Base-by-base conservation (phyloP, 1,140 invertebrate genomes). In the Drosophila ambigua region DNA sequence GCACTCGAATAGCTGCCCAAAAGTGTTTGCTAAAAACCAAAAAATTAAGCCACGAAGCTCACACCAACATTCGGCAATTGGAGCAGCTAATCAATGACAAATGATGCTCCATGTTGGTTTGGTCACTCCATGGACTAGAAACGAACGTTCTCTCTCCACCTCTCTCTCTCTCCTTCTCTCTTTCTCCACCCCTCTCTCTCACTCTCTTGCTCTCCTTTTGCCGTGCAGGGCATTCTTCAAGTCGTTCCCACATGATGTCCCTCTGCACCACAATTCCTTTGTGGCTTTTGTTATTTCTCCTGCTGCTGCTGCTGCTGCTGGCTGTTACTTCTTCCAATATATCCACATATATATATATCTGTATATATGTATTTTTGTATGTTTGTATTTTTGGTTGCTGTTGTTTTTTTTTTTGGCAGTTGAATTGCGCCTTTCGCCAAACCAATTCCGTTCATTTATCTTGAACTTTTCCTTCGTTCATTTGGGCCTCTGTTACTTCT, bases 391-490 rank as follows among this genome's bases (percentile, higher is more conserved):
- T 41, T 60, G 28, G 23, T 4, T 24, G 23, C 8, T 31, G 11
- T 7, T 57, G 31, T 8, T 44, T 13, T 39, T 35, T 35, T 51
- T 72, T 63, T 87, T 87, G 74, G 82, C 78, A 87, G 82, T 87
- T 88, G 83, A 87, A 87, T 88, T 87, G 83, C 71, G 83, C 82
- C 83, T 87, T 87, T 87, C 83, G 82, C 82, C 83, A 87, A 85
- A 88, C 82, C 74, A 87, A 77, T 77, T 82, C 78, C 64, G 83
- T 83, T 87, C 82, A 87, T 87, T 87, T 87, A 87, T 87, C 82
- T 87, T 72, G 48, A 85, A 81, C 61, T 84, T 87, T 87, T 87
- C 75, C 72, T 76, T 82, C 83, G 64, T 87, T 88, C 75, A 79
- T 82, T 85, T 85, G 65, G 73, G 51, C 15, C 59, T 54, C n/a